These are phyloP conservation scores for Monopterus albus DNA, from an alignment of 2,113 vertebrate genomes.

Conservation along the genomic window DNA sequence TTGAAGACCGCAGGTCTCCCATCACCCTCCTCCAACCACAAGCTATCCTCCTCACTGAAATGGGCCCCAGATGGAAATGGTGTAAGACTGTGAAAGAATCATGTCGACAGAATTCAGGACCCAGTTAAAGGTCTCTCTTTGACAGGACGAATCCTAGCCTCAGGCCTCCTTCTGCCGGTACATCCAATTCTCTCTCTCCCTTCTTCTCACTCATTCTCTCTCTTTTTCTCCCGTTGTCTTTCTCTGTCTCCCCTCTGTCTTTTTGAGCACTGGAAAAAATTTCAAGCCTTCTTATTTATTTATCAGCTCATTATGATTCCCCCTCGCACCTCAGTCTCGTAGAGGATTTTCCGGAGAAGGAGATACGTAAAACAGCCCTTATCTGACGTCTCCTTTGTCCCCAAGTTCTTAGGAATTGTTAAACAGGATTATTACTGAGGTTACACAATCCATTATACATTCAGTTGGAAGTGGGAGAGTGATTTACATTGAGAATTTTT, in stretches of 20 bases:
- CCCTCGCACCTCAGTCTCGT: conserved; percentile 44
- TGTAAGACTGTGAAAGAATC: conserved; percentile 72
- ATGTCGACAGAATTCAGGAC: conserved; percentile 77
- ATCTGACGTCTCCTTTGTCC: conserved; percentile 71
- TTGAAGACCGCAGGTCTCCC: conserved; percentile 54
- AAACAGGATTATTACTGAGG: conserved; percentile 67
- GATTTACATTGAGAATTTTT: conserved; percentile 64
- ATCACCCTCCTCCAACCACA: conserved; percentile 44
- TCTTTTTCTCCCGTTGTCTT: conserved; percentile 32
- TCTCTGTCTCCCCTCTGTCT: conserved; percentile 29
- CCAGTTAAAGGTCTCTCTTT: conserved; percentile 79
- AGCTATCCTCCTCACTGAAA: conserved; percentile 44
- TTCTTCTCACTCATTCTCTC: conserved; percentile 4
- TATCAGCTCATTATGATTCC: conserved; percentile 74
- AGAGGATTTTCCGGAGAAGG: conserved; percentile 51
- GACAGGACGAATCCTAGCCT: conserved; percentile 77
- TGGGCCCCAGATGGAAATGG: conserved; percentile 68
- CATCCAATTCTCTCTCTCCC: conserved; percentile 40
- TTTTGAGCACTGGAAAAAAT: conserved; percentile 60
- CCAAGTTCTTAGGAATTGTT: conserved; percentile 65
- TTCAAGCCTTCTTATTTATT: conserved; percentile 78
- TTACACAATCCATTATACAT: conserved; percentile 67
- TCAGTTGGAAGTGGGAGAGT: conserved; percentile 50
- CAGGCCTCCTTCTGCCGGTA: conserved; percentile 56
- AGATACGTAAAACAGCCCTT: conserved; percentile 65